Base-by-base conservation (phyloP, 2,113 vertebrate species). In the Clinocottus analis region DNA sequence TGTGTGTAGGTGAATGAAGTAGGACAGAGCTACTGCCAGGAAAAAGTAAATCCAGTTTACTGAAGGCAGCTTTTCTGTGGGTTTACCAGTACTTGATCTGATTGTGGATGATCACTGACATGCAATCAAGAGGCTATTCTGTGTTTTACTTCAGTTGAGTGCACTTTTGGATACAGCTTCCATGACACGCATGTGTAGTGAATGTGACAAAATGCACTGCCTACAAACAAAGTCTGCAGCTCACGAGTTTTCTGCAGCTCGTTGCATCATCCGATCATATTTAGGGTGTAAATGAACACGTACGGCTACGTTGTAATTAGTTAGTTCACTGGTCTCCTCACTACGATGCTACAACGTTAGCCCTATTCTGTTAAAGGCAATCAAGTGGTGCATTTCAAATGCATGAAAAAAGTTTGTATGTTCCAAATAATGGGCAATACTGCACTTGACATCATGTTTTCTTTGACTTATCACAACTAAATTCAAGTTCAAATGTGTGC, bases 11-110 rank as follows among this genome's bases (percentile, higher is more conserved):
- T 87, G 68, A 72, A 51, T 73, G 58, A 80, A 67, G 66, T 63
- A 72, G 79, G 74, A 65, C 81, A 65, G 75, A 62, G 41, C 43
- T 43, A 35, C 76, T 9, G 59, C 73, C 25, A 74, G 65, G 47
- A 70, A 63, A 62, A 25, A 68, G 53, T 68, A 81, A 86, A 88
- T 85, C 85, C 83, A 35, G 41, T 78, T n/a, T 78, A 80, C 69
- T 78, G 62, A 72, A 65, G 58, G 78, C 53, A 55, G 83, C 43
- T 58, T n/a, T 69, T 68, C 49, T 53, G 21, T 68, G 62, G 78
- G 60, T 80, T 85, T 80, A 83, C 19, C 58, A 29, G 65, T 33
- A 61, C 47, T 47, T 10, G 43, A 72, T 76, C 58, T 64, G 17
- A 49, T 33, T 41, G 61, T 35, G 27, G 45, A 59, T 71, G 17